Evolutionary conservation across 2,888 invertebrate species (phyloP).

Genomic region (Drosophila peninsularis): DNA sequence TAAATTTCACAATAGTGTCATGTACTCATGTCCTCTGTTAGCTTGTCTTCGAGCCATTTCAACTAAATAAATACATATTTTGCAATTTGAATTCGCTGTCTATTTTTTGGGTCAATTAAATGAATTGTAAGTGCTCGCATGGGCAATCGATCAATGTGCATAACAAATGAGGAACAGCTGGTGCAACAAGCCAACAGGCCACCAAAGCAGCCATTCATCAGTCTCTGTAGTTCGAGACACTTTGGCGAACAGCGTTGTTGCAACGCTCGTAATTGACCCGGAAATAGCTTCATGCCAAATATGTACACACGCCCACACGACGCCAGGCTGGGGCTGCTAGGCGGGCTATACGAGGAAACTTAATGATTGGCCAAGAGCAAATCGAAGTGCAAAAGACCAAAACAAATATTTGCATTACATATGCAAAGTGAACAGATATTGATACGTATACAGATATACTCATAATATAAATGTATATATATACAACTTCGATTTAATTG

Average conservation of each 20-base stretch:
- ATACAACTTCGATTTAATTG: no score
- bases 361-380: no score
- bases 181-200: neutral
- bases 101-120: neutral
- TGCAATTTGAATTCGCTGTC: neutral
- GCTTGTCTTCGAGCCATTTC: no score
- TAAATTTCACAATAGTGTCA: neutral
- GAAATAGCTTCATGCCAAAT: conserved; percentile 53
- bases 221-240: conserved; percentile 30
- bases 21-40: no score
- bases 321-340: no score
- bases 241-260: conserved; percentile 27
- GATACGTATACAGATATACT: no score
- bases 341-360: no score
- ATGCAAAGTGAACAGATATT: no score
- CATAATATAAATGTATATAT: no score
- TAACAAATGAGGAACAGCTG: neutral
- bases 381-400: no score
- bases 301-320: conserved; percentile 49
- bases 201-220: conserved; percentile 43
- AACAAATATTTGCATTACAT: no score
- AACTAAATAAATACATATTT: neutral
- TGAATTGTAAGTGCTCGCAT: neutral
- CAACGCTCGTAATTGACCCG: conserved; percentile 57
- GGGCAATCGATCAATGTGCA: conserved; percentile 33